Conservation (phyloP, 2,797 vertebrate species). For the Cryptoblepharus egeriae region DNA sequence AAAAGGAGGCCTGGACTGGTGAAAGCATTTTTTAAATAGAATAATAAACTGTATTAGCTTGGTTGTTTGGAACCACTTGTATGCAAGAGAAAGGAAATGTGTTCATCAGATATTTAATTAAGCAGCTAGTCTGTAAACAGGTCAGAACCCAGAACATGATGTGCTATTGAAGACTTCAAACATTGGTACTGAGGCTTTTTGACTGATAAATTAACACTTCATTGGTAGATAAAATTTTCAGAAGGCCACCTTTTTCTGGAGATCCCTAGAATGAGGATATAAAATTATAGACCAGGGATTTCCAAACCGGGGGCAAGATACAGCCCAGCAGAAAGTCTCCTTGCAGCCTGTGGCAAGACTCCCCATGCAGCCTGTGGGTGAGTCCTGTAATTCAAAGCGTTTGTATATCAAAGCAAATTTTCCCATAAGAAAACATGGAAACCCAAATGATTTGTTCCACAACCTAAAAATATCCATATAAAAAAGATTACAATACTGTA, state of each 20-base stretch:
- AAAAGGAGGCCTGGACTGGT: conserved; percentile 13
- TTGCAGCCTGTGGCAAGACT: too few species aligned
- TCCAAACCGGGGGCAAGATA: too few species aligned
- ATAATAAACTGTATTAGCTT: conserved; percentile 45
- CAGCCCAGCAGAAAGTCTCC: too few species aligned
- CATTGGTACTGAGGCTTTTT: neutral
- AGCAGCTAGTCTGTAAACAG: conserved; percentile 40
- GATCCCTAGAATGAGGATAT: neutral
- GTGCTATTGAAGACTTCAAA: conserved; percentile 34
- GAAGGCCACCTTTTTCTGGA: neutral
- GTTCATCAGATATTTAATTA: conserved; percentile 58
- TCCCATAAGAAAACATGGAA: too few species aligned
- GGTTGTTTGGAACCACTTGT: conserved; percentile 23
- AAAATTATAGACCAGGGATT: neutral
- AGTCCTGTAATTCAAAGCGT: too few species aligned
- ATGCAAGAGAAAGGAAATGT: conserved; percentile 29
- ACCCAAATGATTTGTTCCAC: too few species aligned
- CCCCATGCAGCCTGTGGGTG: too few species aligned
- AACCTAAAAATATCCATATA: too few species aligned
- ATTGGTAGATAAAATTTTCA: neutral
- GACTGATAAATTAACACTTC: neutral
- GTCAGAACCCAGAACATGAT: neutral
- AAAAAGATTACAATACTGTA: too few species aligned
- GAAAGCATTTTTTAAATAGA: conserved; percentile 52
- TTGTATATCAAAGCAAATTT: too few species aligned